These are phyloP conservation scores for Zoanthus sansibaricus DNA, from an alignment of 92 coral and sea anemone genomes.

Conservation along the genomic window DNA sequence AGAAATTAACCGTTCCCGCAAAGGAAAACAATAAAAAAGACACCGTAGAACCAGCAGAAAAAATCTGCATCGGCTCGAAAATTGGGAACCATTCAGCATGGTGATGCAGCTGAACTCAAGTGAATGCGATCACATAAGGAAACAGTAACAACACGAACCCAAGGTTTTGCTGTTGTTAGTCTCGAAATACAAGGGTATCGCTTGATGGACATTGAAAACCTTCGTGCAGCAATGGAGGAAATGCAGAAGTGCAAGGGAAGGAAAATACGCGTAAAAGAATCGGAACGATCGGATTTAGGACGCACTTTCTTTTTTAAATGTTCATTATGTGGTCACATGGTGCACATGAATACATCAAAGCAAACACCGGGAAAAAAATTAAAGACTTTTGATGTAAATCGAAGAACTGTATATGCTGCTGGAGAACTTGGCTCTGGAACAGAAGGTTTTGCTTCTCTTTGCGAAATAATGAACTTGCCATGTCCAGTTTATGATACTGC, in stretches of 20 bases:
- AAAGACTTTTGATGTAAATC: slow-evolving; percentile 24
- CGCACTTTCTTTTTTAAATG: slow-evolving; percentile 40
- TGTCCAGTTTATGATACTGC: slow-evolving; percentile 16
- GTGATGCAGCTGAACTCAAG: too few species aligned
- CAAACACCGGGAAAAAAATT: slow-evolving; percentile 20
- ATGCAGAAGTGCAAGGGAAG: slow-evolving; percentile 46
- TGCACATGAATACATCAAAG: slow-evolving; percentile 39
- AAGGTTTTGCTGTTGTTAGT: neutral
- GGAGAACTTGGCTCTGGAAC: slow-evolving; percentile 43
- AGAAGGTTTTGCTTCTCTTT: slow-evolving; percentile 44
- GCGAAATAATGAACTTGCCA: slow-evolving; percentile 52
- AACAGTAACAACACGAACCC: too few species aligned
- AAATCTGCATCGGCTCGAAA: too few species aligned
- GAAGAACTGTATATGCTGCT: slow-evolving; percentile 34
- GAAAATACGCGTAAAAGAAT: slow-evolving; percentile 11
- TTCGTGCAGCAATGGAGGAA: slow-evolving; percentile 32
- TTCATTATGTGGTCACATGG: slow-evolving; percentile 16
- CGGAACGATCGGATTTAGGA: slow-evolving; percentile 17
- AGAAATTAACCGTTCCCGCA: too few species aligned
- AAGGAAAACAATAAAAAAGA: too few species aligned
- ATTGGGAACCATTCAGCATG: too few species aligned
- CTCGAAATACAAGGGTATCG: slow-evolving; percentile 32
- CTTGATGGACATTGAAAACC: slow-evolving; percentile 25
- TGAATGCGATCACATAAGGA: too few species aligned
- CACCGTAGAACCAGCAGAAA: too few species aligned